These are phyloP conservation scores for Acrobasis consociella DNA, from an alignment of 2,888 invertebrate genomes.

Conservation along the genomic window DNA sequence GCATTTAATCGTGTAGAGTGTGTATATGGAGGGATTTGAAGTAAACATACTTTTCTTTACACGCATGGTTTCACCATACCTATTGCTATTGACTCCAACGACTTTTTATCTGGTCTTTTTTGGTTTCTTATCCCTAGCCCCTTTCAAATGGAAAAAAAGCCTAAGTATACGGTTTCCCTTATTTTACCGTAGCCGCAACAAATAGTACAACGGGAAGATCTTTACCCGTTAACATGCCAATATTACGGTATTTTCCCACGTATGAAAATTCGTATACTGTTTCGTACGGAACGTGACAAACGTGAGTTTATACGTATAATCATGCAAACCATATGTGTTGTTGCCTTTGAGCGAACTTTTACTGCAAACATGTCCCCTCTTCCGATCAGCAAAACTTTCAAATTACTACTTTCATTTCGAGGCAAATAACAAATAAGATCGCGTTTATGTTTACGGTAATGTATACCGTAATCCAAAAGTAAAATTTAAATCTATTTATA, in stretches of 20 bases:
- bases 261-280: constrained; percentile 22
- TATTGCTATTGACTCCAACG: too few species aligned
- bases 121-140: too few species aligned
- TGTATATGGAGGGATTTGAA: too few species aligned
- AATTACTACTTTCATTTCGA: constrained; percentile 23
- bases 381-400: constrained; percentile 23
- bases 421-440: constrained; percentile 7
- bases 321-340: constrained; percentile 20
- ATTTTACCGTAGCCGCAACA: too few species aligned
- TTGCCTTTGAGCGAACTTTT: constrained; percentile 18
- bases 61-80: too few species aligned
- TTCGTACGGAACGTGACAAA: constrained; percentile 27
- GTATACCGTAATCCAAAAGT: not conserved
- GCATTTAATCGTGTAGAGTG: too few species aligned
- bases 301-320: constrained; percentile 27
- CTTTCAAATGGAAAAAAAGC: too few species aligned
- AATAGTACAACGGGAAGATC: not conserved
- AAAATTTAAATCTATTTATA: not conserved
- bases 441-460: not conserved
- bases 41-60: too few species aligned
- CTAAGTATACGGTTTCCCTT: too few species aligned
- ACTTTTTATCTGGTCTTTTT: too few species aligned
- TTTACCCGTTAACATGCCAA: not conserved
- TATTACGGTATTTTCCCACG: constrained; percentile 11
- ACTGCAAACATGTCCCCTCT: constrained; percentile 22